Base-by-base conservation (phyloP, 2,888 invertebrate species). In the Cephalotes varians region DNA sequence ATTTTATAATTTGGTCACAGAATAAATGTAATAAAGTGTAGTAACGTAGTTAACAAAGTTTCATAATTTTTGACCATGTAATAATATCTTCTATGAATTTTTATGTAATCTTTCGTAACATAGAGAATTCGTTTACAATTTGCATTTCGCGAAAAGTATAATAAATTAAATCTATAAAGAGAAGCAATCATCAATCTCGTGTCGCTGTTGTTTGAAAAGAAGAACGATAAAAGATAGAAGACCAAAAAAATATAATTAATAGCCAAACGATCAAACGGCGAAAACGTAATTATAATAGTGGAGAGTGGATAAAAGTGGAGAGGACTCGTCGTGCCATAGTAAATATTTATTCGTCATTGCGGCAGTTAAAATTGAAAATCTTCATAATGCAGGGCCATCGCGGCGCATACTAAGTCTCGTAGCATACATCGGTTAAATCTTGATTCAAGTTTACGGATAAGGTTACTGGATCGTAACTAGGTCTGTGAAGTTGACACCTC, bases 401-500 rank as follows among this genome's bases (percentile, higher is more conserved):
- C 82, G 84, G 87, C 87, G 91, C 89, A 91, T 91, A 90, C 90
- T 87, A 88, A 92, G 87, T 86, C 87, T 69, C 87, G 82, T 86
- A 91, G 91, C 90, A 91, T 91, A 91, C 87, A 88, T 92, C 90
- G 90, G 85, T 91, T 87, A 90, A 92, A 90, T 91, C 92, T 91
- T 87, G 90, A 91, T 90, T 90, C 90, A 85, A 84, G 89, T 87
- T 91, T 88, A 87, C 85, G 86, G 76, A 51, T 60, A 74, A n/a
- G n/a, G n/a, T n/a, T n/a, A 64, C 84, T 76, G 84, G 82, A 83
- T 84, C 73, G 83, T 85, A 82, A 83, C 44, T n/a, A n/a, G n/a
- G n/a, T n/a, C n/a, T n/a, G n/a, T n/a, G n/a, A n/a, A n/a, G n/a
- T n/a, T n/a, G n/a, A n/a, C n/a, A n/a, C n/a, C n/a, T n/a, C n/a